A percentile compares a stretch with the other conserved stretches of the same genome.
phyloP scores from a whole-genome alignment of 2,888 invertebrate genomes.

The Drosophila nr. medialis region DNA sequence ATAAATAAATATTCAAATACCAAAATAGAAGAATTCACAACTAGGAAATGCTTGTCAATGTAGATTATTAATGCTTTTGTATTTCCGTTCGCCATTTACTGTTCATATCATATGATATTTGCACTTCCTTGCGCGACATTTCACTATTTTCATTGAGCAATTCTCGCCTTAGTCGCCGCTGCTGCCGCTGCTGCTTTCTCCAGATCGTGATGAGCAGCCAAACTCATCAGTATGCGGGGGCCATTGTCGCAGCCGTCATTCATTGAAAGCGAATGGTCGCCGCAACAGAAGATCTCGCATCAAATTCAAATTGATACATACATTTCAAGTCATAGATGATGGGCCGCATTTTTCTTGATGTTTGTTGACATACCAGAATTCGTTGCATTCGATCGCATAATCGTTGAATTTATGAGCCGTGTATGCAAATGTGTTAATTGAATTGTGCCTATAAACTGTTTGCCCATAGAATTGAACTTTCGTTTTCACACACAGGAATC shows the following conservation, averaged over 20 bases:
- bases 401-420: slow-evolving; percentile 57
- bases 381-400: slow-evolving; percentile 32
- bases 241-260: slow-evolving; percentile 55
- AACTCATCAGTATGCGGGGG: slow-evolving; percentile 71
- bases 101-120: slow-evolving; percentile 44
- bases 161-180: slow-evolving; percentile 57
- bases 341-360: slow-evolving; percentile 24
- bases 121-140: slow-evolving; percentile 51
- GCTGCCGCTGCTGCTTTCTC: slow-evolving; percentile 61
- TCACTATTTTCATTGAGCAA: slow-evolving; percentile 65
- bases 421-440: slow-evolving; percentile 66
- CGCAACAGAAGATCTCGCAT: slow-evolving; percentile 31
- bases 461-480: slow-evolving; percentile 53
- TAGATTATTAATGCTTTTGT: slow-evolving; percentile 43
- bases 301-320: slow-evolving; percentile 69
- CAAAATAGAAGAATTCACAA: slow-evolving; percentile 1
- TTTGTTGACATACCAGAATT: slow-evolving; percentile 48
- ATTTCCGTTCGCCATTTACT: slow-evolving; percentile 51
- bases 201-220: slow-evolving; percentile 67
- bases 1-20: background rate
- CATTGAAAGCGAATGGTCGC: slow-evolving; percentile 74
- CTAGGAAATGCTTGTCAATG: slow-evolving; percentile 22
- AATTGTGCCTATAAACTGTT: slow-evolving; percentile 47
- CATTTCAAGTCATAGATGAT: slow-evolving; percentile 37
- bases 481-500: slow-evolving; percentile 46